These are phyloP conservation scores for Epinotia bilunana DNA, from an alignment of 2,888 invertebrate genomes.

Conservation along the genomic window DNA sequence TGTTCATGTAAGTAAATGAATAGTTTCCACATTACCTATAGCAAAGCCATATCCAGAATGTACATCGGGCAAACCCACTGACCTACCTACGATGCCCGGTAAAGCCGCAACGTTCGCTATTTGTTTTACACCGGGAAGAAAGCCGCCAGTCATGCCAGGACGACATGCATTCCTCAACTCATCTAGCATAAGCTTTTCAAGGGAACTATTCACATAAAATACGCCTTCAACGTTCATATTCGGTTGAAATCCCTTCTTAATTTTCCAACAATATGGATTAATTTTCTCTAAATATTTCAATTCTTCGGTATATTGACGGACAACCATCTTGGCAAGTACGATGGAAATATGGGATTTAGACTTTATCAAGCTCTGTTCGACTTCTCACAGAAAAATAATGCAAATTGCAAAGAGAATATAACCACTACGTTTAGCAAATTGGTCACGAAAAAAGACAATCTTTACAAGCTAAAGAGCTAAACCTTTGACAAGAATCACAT, in stretches of 20 bases:
- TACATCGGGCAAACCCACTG: conserved; percentile 97
- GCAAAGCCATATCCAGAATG: conserved; percentile 99
- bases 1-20: background rate
- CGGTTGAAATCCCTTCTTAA: conserved; percentile 99
- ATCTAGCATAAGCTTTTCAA: conserved; percentile 98
- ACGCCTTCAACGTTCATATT: conserved; percentile 99
- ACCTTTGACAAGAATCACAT: too few relatives aligned
- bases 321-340: conserved; percentile 88
- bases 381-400: background rate
- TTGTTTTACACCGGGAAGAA: conserved; percentile 99
- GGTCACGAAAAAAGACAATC: too few relatives aligned
- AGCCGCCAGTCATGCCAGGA: conserved; percentile 96
- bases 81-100: conserved; percentile 97
- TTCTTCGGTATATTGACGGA: conserved; percentile 96
- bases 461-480: too few relatives aligned
- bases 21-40: conserved; percentile 86
- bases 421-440: too few relatives aligned
- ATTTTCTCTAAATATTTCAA: conserved; percentile 96
- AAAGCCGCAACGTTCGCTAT: conserved; percentile 99
- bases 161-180: conserved; percentile 96
- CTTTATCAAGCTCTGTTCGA: background rate
- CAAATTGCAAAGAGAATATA: too few relatives aligned
- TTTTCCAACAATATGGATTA: conserved; percentile 93
- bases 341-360: background rate
- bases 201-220: conserved; percentile 96